Evolutionary conservation across 2,888 invertebrate species (phyloP), one percentile per base, ranked within the genome.

Genomic region (Phalera bucephala): DNA sequence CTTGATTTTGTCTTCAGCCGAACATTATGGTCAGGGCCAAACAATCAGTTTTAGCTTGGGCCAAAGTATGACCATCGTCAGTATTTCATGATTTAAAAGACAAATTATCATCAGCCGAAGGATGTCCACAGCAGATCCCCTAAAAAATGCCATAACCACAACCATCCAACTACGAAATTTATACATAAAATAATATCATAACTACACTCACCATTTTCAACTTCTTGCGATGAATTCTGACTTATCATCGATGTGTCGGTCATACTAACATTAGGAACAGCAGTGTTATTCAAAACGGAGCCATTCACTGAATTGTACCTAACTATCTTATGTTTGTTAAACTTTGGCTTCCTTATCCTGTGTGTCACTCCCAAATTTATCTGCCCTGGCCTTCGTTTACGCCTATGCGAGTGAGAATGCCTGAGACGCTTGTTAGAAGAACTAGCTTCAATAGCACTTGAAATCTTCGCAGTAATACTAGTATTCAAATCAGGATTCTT

Each of bases 321-420:
- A 0, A 63, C 30, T 3, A 57, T 49, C 32, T 77, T 80, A 22
- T 52, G 63, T 43, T 80, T 85, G 19, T 86, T 84, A 0, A 80
- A 65, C 71, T 91, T 94, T 0, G 93, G 93, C 64, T 91, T 93
- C 30, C 88, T 85, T 33, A 94, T 93, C 42, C 88, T 91, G 59
- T 94, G 94, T 38, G 83, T 74, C 0, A 94, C 94, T 0, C 94
- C 94, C 40, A 90, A 80, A 62, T 94, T 94, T n/a, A 94, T 93
- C 64, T 91, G 91, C 0, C 93, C 93, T 6, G 86, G 87, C 31
- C 75, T 79, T 14, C 83, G 80, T 40, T 81, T 68, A 30, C 72
- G 61, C 40, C 71, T 65, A 31, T 67, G 64, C 0, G 83, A 62
- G 31, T 79, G 59, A 1, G 80, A 64, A 31, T 77, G 71, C 13